Evolutionary conservation across 2,797 vertebrate genomes (phyloP), one percentile per base, ranked within the genome.

Genomic region (Sylvilagus floridanus): DNA sequence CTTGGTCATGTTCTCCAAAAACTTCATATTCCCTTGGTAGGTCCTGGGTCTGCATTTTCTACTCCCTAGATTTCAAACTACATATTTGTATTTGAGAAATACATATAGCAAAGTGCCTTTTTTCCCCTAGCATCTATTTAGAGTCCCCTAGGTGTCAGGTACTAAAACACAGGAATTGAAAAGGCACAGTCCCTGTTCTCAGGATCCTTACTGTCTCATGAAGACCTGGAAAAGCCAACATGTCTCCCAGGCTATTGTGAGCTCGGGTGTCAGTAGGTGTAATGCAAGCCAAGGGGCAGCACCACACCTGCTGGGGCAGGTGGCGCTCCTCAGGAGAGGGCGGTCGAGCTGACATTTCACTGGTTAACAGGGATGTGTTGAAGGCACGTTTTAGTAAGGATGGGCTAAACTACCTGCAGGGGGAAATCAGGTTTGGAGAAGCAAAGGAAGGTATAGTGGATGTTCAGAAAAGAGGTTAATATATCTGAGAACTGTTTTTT

Each of bases 41-140:
- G 26, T 35, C 72, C n/a, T 79, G 30, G 21, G 19, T 37, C 75
- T 86, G 6, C 42, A 52, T 42, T 35, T 37, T 60, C 66, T 84
- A 71, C 13, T 63, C 60, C 78, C 32, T 42, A 93, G 37, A 14
- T 90, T 85, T 93, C 54, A 83, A 90, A 76, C 54, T 82, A 65
- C 4, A 24, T 4, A 54, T 57, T 62, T 81, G 24, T 42, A 82
- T 77, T 90, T 76, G 32, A 65, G 63, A 95, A 90, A 82, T 35
- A 82, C 65, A 47, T 24, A 66, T 37, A 83, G 32, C 24, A 82
- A 92, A 77, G 84, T 65, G 14, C 9, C 71, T n/a, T n/a, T 84
- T 78, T 78, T 28, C 24, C 30, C 30, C 65, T 66, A 66, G 30
- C 65, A 47, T 47, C 42, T 47, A 78, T 83, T 57, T 65, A 88